Base-by-base conservation (phyloP, 1,140 invertebrate species). In the Bicyclus anynana region DNA sequence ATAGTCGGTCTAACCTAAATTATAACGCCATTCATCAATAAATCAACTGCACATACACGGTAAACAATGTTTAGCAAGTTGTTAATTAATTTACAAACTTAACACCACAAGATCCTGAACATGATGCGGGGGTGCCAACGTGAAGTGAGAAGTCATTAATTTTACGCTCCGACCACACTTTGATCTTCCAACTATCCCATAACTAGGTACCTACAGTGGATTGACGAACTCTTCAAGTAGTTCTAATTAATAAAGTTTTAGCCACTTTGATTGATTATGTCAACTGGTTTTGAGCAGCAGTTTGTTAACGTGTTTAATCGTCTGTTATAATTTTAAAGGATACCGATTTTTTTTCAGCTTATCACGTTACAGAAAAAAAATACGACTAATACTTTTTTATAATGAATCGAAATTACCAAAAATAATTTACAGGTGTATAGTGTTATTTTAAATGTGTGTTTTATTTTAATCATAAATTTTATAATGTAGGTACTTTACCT, bases 201-300 rank as follows among this genome's bases (percentile, higher is more conserved):
- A 44, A 44, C 17, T 33, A 33, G 10, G 29, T 33, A 10, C 1
- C 5, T 40, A 13, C 10, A 44, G 6, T 9, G 17, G 40, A 44
- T 44, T 44, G 40, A 12, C 29, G 29, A 44, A 44, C 18, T 17
- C 12, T 44, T 21, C 18, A 44, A 21, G 1, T 17, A 44, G 0
- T 44, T 44, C 37, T 44, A 44, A 44, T 44, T 44, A 44, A 44
- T 44, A 44, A 44, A 44, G 16, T 44, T 44, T 44, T 16, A 44
- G 16, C 1, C 6, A 21, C 17, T 44, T 10, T 20, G 18, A 20
- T 44, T 44, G 16, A 20, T 44, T 12, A 12, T 20, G 16, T 13
- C 18, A 16, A 17, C 17, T 33, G 2, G 12, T 18, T 10, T 20
- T 44, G 7, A 4, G 3, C 23, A 23, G 23, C 23, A 23, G 7